Conservation (phyloP, 2,113 vertebrate species). For the Acrocephalus arundinaceus region DNA sequence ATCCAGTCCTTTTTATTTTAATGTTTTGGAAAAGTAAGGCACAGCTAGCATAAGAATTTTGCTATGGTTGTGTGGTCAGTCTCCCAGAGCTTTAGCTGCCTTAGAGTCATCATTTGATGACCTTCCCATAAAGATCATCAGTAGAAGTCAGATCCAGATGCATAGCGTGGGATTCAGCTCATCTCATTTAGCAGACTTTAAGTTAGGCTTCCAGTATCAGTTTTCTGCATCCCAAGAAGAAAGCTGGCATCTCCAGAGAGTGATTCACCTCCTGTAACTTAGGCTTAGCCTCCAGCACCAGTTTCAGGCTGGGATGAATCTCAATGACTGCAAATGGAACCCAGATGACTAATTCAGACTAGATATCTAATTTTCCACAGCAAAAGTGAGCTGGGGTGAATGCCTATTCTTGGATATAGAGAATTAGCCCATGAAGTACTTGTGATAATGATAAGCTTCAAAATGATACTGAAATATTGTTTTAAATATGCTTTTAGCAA, state of each 20-base stretch:
- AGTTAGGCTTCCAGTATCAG: not conserved
- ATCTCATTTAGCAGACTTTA: not conserved
- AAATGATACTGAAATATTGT: slow-evolving; percentile 57
- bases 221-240: not conserved
- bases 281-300: not conserved
- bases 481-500: slow-evolving; percentile 61
- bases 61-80: not conserved
- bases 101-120: not conserved
- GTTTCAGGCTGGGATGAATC: slow-evolving; percentile 30
- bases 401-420: slow-evolving; percentile 7
- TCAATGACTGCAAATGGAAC: slow-evolving; percentile 13
- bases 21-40: not conserved
- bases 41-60: not conserved
- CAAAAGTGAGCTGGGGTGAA: not conserved
- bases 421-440: slow-evolving; percentile 45
- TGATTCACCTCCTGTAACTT: slow-evolving; percentile 36
- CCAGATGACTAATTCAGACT: slow-evolving; percentile 45
- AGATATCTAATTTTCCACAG: slow-evolving; percentile 41
- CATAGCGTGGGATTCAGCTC: not conserved
- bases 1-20: not conserved
- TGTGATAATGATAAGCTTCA: slow-evolving; percentile 40
- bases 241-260: not conserved
- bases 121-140: not conserved
- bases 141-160: not conserved
- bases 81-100: not conserved